Evolutionary conservation across 1,140 invertebrate genomes (phyloP), one percentile per base, ranked within the genome.

Genomic region (Macrosteles quadrilineatus): DNA sequence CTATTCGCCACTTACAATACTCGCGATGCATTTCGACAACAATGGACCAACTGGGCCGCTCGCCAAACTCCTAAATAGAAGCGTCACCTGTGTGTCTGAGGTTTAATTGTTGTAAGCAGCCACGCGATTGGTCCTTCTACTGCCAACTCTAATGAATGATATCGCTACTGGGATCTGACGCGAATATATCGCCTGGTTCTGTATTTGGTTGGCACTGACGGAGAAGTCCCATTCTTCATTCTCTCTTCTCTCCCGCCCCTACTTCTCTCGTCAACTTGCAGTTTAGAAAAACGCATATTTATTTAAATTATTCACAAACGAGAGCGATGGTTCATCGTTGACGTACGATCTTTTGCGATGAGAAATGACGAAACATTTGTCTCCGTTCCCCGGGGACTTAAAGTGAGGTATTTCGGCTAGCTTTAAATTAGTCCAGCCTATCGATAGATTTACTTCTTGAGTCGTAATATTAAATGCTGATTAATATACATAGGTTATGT

Each of bases 111-210:
- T 30, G 55, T 29, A 12, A 11, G 21, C 21, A 11, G 55, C 9
- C 6, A 14, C 14, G 23, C 55, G 12, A 29, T 11, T 23, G 14
- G 14, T n/a, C 14, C 14, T 21, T 19, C n/a, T n/a, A 4, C 47
- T 59, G 55, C 55, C 55, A 59, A 59, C 55, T 14, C 25, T 59
- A 59, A 59, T 59, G 55, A 59, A 59, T 59, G 25, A 29, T 59
- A 59, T 59, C 55, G 12, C 21, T 59, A 59, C 55, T 11, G 9
- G 55, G 21, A 59, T 59, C 55, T 59, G 55, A 59, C 55, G 27
- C 55, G 55, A 27, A 59, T 29, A 59, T 59, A 59, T 59, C 55
- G 55, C 55, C 55, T 27, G 23, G 23, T 27, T 30, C 27, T 27
- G 23, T 30, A 59, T 59, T 59, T 50, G 47, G 47, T 21, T 50